Percentiles rank a stretch among this genome's conserved stretches.
phyloP scores from a whole-genome alignment of 2,888 invertebrate genomes.

The Cerceris ruficornis region DNA sequence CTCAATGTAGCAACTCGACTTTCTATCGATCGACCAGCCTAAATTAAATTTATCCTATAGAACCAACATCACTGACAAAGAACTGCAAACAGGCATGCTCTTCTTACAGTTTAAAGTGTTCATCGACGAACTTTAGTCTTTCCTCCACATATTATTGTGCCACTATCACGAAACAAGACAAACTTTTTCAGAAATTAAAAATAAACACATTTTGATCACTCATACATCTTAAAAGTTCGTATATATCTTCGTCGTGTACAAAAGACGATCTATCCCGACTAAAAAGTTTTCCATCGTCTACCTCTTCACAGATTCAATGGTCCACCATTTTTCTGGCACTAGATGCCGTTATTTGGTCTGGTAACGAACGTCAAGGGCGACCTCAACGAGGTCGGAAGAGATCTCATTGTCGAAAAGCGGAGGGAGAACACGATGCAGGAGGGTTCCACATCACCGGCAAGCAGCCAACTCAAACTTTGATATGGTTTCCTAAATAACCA shows the following conservation, averaged over 20 bases:
- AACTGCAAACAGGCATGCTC: neutral
- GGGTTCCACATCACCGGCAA: constrained; percentile 66
- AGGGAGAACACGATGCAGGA: constrained; percentile 53
- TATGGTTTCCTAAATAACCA: constrained; percentile 80
- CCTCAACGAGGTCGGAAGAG: constrained; percentile 68
- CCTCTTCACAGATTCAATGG: constrained; percentile 49
- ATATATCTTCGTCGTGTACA: neutral
- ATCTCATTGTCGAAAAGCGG: constrained; percentile 73
- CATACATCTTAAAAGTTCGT: neutral
- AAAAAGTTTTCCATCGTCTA: constrained; percentile 49
- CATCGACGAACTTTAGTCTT: too few relatives aligned
- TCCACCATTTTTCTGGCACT: constrained; percentile 54
- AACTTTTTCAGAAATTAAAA: too few relatives aligned
- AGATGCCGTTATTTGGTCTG: constrained; percentile 64
- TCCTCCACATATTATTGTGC: too few relatives aligned
- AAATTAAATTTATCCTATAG: constrained; percentile 74
- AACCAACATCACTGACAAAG: constrained; percentile 46
- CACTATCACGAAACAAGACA: too few relatives aligned
- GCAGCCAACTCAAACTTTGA: constrained; percentile 78
- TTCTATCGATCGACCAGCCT: constrained; percentile 70
- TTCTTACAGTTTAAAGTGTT: too few relatives aligned
- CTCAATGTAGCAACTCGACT: constrained; percentile 68
- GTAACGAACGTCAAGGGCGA: constrained; percentile 70
- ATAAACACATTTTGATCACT: too few relatives aligned
- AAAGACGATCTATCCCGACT: constrained; percentile 43